Evolutionary conservation across 2,797 vertebrate species (phyloP).

Genomic region (Nasua narica): DNA sequence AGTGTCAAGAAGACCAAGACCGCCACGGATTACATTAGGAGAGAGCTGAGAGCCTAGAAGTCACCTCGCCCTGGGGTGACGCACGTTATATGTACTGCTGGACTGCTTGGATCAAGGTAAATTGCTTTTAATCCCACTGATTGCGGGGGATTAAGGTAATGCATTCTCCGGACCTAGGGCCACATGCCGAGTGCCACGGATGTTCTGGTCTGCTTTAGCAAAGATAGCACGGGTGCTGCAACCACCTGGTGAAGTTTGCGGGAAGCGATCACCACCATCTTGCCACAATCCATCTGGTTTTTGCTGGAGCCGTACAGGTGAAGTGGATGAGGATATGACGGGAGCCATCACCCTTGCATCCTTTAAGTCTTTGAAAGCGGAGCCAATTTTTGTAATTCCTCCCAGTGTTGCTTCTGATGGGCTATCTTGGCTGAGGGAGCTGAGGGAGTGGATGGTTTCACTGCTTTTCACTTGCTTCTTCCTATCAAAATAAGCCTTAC

Average conservation of each 20-base stretch:
- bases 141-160: not conserved
- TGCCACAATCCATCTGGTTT: not conserved
- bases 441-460: not conserved
- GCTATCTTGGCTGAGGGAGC: not conserved
- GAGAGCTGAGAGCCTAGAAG: not conserved
- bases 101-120: not conserved
- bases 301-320: not conserved
- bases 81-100: not conserved
- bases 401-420: not conserved
- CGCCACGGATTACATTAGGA: not conserved
- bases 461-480: not conserved
- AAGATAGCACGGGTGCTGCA: not conserved
- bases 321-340: not conserved
- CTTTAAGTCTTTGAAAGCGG: not conserved
- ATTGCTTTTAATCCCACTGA: not conserved
- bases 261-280: not conserved
- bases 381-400: not conserved
- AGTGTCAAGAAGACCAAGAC: not conserved
- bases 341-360: not conserved
- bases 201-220: not conserved
- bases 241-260: not conserved
- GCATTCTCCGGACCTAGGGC: not conserved
- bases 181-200: not conserved
- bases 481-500: not conserved
- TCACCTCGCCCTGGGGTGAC: not conserved